Conservation (phyloP, 2,888 invertebrate species). For the Cantharis rustica region DNA sequence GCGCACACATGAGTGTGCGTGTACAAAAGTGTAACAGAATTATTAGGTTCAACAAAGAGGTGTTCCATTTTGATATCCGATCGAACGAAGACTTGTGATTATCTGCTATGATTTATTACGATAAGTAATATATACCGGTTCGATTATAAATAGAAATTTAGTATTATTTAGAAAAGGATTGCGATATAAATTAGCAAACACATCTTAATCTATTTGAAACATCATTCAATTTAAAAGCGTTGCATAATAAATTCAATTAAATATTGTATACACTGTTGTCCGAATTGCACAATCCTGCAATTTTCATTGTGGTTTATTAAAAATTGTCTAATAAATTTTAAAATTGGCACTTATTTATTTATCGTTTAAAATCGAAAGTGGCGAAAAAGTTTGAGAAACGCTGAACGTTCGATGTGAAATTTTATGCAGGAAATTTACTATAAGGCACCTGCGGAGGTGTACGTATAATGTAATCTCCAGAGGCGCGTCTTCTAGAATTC, state of each 20-base stretch:
- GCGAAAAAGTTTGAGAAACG: neutral
- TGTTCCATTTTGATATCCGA: neutral
- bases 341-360: neutral
- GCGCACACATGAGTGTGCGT: neutral
- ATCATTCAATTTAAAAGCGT: constrained; percentile 15
- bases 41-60: neutral
- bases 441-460: constrained; percentile 37
- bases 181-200: constrained; percentile 11
- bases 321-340: neutral
- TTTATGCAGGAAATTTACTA: constrained; percentile 2
- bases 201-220: constrained; percentile 13
- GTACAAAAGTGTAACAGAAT: neutral
- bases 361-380: neutral
- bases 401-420: neutral
- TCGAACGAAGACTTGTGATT: neutral
- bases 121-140: neutral
- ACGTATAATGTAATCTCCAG: constrained; percentile 26
- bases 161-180: neutral
- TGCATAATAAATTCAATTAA: constrained; percentile 20
- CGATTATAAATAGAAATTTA: neutral
- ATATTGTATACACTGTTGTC: constrained; percentile 13
- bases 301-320: neutral
- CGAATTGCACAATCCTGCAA: constrained; percentile 13
- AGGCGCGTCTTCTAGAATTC: constrained; percentile 36
- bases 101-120: neutral